Conservation (phyloP, 1,140 invertebrate species). For the Campoletis sonorensis region DNA sequence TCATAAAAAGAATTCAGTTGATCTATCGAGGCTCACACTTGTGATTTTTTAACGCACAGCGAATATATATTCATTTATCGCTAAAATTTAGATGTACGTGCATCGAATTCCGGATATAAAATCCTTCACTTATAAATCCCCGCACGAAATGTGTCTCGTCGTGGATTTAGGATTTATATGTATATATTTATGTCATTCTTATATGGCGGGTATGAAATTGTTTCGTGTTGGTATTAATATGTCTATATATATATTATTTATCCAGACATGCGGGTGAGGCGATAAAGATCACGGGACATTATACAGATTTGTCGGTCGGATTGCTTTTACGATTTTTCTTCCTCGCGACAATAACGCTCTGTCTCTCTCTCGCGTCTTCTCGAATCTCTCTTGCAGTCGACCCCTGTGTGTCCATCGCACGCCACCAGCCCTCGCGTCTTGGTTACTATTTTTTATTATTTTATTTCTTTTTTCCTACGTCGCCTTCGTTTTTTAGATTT, state of each 20-base stretch:
- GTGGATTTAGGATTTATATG: constrained; percentile 19
- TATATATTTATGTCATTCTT: constrained; percentile 7
- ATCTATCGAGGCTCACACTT: not conserved
- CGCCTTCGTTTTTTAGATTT: not conserved
- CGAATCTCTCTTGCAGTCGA: not conserved
- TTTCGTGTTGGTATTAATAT: constrained; percentile 44
- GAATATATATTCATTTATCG: not conserved
- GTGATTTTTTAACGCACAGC: not conserved
- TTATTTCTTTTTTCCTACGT: constrained; percentile 8
- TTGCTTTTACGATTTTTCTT: constrained; percentile 74
- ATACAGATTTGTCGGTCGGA: constrained; percentile 73
- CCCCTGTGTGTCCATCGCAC: constrained; percentile 46
- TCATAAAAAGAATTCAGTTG: too few relatives aligned
- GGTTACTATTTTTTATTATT: not conserved
- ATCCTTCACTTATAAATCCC: constrained; percentile 62
- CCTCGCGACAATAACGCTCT: constrained; percentile 53
- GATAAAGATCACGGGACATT: constrained; percentile 74
- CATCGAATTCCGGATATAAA: constrained; percentile 55
- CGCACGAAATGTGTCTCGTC: constrained; percentile 36
- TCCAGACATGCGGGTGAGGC: constrained; percentile 52
- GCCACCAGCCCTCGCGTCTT: constrained; percentile 23
- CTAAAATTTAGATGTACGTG: not conserved
- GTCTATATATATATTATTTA: constrained; percentile 43
- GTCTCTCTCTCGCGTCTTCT: constrained; percentile 50
- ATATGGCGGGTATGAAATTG: constrained; percentile 39